These are phyloP conservation scores for Saguinus imperator DNA, from an alignment of 2,113 vertebrate species.

Conservation along the genomic window DNA sequence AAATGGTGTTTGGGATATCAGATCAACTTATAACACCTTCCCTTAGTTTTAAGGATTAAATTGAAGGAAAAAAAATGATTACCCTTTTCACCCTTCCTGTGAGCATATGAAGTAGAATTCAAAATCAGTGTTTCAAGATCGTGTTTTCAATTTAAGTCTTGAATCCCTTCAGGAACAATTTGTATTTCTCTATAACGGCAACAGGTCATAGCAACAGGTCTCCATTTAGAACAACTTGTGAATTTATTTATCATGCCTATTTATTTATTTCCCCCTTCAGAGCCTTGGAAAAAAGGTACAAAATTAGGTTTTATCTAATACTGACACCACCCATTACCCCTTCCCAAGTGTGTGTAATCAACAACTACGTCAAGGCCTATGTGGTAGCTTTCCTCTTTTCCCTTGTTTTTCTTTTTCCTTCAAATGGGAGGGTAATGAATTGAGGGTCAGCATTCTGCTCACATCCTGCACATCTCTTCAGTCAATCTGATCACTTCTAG, in stretches of 20 bases:
- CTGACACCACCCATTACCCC: not conserved
- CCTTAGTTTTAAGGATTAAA: slow-evolving; percentile 3
- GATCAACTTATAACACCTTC: slow-evolving; percentile 3
- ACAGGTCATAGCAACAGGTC: slow-evolving; percentile 36
- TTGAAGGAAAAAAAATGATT: slow-evolving; percentile 27
- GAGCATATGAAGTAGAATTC: slow-evolving; percentile 4
- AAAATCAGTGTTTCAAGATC: slow-evolving; percentile 14
- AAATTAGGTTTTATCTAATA: slow-evolving; percentile 31
- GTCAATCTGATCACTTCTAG: slow-evolving; percentile 33
- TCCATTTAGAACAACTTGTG: not conserved
- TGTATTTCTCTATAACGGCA: not conserved
- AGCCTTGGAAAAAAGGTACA: slow-evolving; percentile 25
- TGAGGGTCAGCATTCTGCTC: slow-evolving; percentile 41
- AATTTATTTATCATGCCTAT: slow-evolving; percentile 35
- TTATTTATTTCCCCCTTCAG: not conserved
- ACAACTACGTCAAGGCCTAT: not conserved
- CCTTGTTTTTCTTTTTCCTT: not conserved
- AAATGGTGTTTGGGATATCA: not conserved
- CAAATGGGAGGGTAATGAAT: slow-evolving; percentile 11
- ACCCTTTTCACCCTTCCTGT: not conserved
- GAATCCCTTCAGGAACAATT: not conserved
- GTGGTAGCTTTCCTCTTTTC: not conserved
- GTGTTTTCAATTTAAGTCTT: slow-evolving; percentile 20
- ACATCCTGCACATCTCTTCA: slow-evolving; percentile 53
- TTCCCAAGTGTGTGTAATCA: not conserved